These are phyloP conservation scores for Pristionchus japonicus DNA, from an alignment of 2,888 invertebrate genomes.

Conservation along the genomic window DNA sequence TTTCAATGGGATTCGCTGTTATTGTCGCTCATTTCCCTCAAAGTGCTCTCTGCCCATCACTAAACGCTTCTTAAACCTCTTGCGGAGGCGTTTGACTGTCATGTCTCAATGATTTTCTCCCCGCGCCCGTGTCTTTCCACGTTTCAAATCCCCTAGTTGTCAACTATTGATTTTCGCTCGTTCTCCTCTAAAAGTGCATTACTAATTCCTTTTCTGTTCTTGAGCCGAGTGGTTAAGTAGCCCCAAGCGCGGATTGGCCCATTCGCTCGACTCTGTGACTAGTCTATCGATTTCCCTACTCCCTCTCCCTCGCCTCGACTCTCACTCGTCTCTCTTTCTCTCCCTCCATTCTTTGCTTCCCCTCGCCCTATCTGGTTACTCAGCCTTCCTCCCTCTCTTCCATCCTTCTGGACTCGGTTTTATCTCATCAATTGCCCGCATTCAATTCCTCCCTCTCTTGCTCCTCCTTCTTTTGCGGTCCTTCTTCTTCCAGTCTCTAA, in stretches of 20 bases:
- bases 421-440: not conserved
- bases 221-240: not conserved
- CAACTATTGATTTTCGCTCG: not conserved
- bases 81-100: not conserved
- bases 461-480: not conserved
- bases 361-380: constrained; percentile 42
- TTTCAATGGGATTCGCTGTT: no score
- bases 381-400: constrained; percentile 9
- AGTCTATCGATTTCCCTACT: not conserved
- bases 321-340: constrained; percentile 11
- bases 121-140: not conserved
- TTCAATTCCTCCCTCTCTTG: not conserved
- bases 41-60: not conserved
- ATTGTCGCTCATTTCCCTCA: not conserved
- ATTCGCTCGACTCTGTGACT: not conserved
- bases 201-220: not conserved
- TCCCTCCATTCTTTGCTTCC: constrained; percentile 20
- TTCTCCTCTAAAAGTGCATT: not conserved
- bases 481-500: not conserved
- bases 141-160: not conserved
- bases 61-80: not conserved
- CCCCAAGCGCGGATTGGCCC: not conserved
- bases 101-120: not conserved
- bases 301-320: not conserved
- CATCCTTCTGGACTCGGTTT: constrained; percentile 40